Evolutionary conservation across 2,888 invertebrate genomes (phyloP), one percentile per base, ranked within the genome.

Genomic region (Polylopha cassiicola): DNA sequence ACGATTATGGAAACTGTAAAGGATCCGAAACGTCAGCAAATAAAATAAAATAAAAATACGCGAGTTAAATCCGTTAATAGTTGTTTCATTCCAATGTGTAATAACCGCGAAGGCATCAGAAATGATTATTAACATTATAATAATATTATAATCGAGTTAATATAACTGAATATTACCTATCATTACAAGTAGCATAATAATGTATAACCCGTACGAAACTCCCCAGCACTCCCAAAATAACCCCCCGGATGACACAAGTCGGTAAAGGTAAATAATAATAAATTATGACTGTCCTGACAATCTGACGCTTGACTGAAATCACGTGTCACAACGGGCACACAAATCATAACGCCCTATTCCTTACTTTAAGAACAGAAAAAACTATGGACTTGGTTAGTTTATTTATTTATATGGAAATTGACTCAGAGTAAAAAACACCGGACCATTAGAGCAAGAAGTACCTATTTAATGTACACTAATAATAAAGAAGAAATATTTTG

Each of bases 251-350:
- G 54, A 51, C 55, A 48, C 48, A 48, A 53, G 53, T 44, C 39
- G 45, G 44, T 44, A n/a, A 65, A 64, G 60, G 66, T 73, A 73
- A 73, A 74, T 69, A 74, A 67, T 67, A 69, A 78, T 80, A 77
- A 78, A 73, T 77, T 61, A 71, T 58, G 47, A 47, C 61, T 53
- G 64, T 66, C 73, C 61, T 64, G 61, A 63, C 73, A 65, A 67
- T 63, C 62, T 65, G 73, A 74, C 72, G 75, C 73, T 69, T 64
- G 73, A 70, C 70, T 77, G 73, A 78, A 77, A 73, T 81, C 78
- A 76, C 64, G 73, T 72, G 80, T 74, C 76, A 69, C 67, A 65
- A 61, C 58, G 64, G 48, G 58, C 53, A 66, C 75, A 78, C 75
- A 75, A 78, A 77, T 76, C 75, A 78, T 72, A 71, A 61, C 58